A percentile compares a stretch with the other conserved stretches of the same genome.
Evolutionary conservation across 1,140 invertebrate species (phyloP).

Genomic region (Drosophila elegans): DNA sequence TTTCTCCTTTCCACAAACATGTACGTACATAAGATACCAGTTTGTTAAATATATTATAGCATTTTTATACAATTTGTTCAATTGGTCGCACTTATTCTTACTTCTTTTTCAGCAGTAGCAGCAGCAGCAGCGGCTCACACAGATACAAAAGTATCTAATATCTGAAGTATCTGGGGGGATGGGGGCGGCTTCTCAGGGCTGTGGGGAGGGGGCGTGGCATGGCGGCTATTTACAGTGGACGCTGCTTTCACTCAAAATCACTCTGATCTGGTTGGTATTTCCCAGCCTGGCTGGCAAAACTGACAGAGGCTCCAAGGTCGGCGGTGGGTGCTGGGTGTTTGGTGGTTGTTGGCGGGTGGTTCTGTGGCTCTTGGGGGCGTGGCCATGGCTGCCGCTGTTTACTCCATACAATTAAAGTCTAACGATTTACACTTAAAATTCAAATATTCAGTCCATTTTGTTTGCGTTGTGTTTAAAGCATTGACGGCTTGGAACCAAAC

Average conservation of each 20-base stretch:
- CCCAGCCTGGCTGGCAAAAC: slow-evolving; percentile 76
- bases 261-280: slow-evolving; percentile 59
- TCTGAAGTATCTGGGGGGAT: slow-evolving; percentile 9
- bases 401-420: slow-evolving; percentile 79
- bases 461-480: slow-evolving; percentile 84
- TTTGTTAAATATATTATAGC: slow-evolving; percentile 60
- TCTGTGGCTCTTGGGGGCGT: slow-evolving; percentile 5
- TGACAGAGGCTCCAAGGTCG: slow-evolving; percentile 32
- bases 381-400: slow-evolving; percentile 60
- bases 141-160: slow-evolving; percentile 9
- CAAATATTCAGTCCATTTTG: slow-evolving; percentile 85
- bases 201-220: slow-evolving; percentile 11
- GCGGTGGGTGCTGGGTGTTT: slow-evolving; percentile 14
- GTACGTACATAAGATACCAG: slow-evolving; percentile 35
- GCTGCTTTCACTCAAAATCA: slow-evolving; percentile 14
- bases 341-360: neutral
- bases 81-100: slow-evolving; percentile 23
- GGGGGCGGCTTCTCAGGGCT: neutral
- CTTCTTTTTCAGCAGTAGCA: slow-evolving; percentile 21
- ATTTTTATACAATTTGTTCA: slow-evolving; percentile 80
- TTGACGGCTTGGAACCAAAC: slow-evolving; percentile 84
- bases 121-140: slow-evolving; percentile 41
- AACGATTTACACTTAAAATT: slow-evolving; percentile 85
- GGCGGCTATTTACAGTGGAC: slow-evolving; percentile 72
- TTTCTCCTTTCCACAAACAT: slow-evolving; percentile 25